These are phyloP conservation scores for Thereuonema tuberculata DNA, from an alignment of 1,140 invertebrate genomes.

Conservation along the genomic window DNA sequence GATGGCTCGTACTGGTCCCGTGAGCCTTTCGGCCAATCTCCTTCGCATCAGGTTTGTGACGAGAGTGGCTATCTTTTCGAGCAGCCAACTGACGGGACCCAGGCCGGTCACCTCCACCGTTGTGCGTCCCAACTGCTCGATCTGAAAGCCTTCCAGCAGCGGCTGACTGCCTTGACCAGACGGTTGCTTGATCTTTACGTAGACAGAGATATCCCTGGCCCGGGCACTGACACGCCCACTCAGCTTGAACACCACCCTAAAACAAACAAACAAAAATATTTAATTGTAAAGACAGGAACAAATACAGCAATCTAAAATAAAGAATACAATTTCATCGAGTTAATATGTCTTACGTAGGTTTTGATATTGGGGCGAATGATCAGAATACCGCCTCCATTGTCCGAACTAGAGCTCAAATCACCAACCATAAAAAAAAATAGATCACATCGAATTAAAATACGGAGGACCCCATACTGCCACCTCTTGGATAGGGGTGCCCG, in stretches of 20 bases:
- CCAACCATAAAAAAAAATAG: too few relatives aligned
- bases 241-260: slow-evolving; percentile 4
- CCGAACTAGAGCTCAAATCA: too few relatives aligned
- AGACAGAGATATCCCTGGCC: slow-evolving; percentile 7
- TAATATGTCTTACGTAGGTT: too few relatives aligned
- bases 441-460: too few relatives aligned
- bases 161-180: neutral
- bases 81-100: slow-evolving; percentile 9
- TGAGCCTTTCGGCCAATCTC: slow-evolving; percentile 5
- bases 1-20: slow-evolving; percentile 9
- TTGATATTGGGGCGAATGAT: too few relatives aligned
- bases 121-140: slow-evolving; percentile 5
- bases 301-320: too few relatives aligned
- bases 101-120: slow-evolving; percentile 3
- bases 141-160: slow-evolving; percentile 7
- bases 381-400: too few relatives aligned
- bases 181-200: slow-evolving; percentile 8
- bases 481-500: too few relatives aligned
- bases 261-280: neutral
- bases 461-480: too few relatives aligned
- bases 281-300: too few relatives aligned
- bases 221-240: slow-evolving; percentile 5
- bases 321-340: too few relatives aligned
- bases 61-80: slow-evolving; percentile 4
- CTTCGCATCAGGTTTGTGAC: slow-evolving; percentile 8